phyloP scores from a whole-genome alignment of 2,113 vertebrate species.

The Petroica traversi region DNA sequence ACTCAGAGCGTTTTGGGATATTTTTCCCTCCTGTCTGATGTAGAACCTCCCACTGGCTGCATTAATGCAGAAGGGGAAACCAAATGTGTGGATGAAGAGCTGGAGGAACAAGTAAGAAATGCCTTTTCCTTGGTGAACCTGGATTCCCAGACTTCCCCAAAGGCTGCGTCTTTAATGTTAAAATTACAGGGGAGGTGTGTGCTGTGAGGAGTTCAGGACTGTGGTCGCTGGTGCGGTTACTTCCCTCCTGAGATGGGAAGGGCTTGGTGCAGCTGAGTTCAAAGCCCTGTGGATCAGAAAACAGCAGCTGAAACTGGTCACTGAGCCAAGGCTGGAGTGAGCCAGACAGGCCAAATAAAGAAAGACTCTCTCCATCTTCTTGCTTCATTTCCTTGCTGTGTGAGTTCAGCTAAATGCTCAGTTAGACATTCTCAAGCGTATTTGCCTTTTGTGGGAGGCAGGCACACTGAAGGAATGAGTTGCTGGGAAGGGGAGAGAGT shows the following conservation, averaged over 20 bases:
- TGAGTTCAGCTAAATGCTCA: background rate
- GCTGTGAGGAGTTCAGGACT: background rate
- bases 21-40: background rate
- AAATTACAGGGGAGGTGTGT: background rate
- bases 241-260: background rate
- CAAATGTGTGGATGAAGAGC: background rate
- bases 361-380: background rate
- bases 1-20: fast-evolving
- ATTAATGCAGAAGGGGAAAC: background rate
- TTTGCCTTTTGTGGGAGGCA: background rate
- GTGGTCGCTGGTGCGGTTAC: background rate
- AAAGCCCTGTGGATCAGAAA: background rate
- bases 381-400: background rate
- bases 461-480: background rate
- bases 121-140: background rate
- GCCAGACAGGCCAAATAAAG: background rate
- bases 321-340: background rate
- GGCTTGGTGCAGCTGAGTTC: background rate
- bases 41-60: background rate
- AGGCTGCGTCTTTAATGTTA: background rate
- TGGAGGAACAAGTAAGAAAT: background rate
- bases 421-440: background rate
- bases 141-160: background rate
- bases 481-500: background rate
- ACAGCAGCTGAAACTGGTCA: background rate